Percentiles rank a stretch among this genome's conserved stretches.
Evolutionary conservation across 2,888 invertebrate genomes (phyloP).

Genomic region (Agrotis exclamationis): DNA sequence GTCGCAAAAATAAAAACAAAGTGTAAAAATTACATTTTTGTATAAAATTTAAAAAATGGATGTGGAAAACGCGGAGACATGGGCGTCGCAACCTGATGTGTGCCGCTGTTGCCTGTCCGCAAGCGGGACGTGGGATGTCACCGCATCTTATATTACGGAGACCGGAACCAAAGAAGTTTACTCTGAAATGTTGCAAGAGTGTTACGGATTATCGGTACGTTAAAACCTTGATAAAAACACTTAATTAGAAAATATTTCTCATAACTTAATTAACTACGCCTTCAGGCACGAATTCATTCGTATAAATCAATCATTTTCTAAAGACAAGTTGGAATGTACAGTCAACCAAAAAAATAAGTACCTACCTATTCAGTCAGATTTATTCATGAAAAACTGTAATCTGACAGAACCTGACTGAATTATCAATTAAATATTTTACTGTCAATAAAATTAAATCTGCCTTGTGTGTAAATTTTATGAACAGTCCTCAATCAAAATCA

Average conservation of each 20-base stretch:
- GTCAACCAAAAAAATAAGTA: constrained; percentile 1
- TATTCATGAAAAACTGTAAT: neutral
- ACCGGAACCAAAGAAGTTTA: constrained; percentile 74
- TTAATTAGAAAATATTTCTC: neutral
- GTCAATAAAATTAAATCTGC: no score
- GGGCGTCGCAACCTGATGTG: constrained; percentile 68
- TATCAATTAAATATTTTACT: no score
- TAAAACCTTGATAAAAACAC: neutral
- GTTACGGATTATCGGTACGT: constrained; percentile 79
- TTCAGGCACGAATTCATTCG: no score
- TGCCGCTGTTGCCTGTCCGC: constrained; percentile 79
- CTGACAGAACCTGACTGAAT: no score
- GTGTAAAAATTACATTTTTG: neutral
- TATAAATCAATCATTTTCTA: neutral
- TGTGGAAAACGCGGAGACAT: constrained; percentile 36
- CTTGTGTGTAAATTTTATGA: neutral
- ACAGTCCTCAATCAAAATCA: neutral
- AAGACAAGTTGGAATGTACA: constrained; percentile 4
- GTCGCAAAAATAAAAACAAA: neutral
- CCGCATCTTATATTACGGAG: constrained; percentile 69
- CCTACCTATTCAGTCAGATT: neutral
- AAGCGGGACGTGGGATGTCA: constrained; percentile 75
- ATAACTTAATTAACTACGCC: neutral
- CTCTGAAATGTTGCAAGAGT: constrained; percentile 75
- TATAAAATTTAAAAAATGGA: constrained; percentile 57